Percentiles rank a stretch among this genome's conserved stretches.
These are phyloP conservation scores for Idaea aversata DNA, from an alignment of 2,888 invertebrate genomes.

Conservation along the genomic window DNA sequence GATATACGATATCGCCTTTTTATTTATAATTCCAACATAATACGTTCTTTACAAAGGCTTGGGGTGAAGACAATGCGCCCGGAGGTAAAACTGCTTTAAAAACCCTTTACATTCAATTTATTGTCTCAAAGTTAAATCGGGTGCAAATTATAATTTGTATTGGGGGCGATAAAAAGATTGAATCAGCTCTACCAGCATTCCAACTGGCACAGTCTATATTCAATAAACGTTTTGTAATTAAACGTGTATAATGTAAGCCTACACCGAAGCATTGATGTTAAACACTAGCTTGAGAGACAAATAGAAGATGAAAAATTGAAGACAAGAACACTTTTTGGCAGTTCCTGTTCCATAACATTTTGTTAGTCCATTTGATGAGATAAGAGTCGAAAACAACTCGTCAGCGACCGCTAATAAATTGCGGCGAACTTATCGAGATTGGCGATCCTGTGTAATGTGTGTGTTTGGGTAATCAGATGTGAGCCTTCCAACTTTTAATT, in stretches of 20 bases:
- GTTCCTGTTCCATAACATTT: constrained; percentile 30
- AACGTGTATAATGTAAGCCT: no score
- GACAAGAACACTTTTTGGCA: constrained; percentile 15
- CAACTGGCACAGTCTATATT: neutral
- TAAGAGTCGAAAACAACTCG: constrained; percentile 59
- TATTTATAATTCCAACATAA: constrained; percentile 78
- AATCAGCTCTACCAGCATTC: neutral
- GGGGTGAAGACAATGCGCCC: constrained; percentile 79
- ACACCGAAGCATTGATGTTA: no score
- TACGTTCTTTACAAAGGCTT: constrained; percentile 67
- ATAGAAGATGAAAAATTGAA: neutral
- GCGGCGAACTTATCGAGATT: constrained; percentile 69
- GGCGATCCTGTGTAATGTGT: constrained; percentile 68
- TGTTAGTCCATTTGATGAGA: constrained; percentile 47
- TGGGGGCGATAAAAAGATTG: constrained; percentile 29
- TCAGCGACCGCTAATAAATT: constrained; percentile 66
- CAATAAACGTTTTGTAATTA: neutral
- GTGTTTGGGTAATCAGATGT: constrained; percentile 75
- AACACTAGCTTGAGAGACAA: constrained; percentile 14
- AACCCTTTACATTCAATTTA: constrained; percentile 76
- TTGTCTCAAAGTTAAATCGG: constrained; percentile 79
- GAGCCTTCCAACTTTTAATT: constrained; percentile 75
- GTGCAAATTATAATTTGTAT: constrained; percentile 78
- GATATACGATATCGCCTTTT: constrained; percentile 78
- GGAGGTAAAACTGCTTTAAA: constrained; percentile 74